These are phyloP conservation scores for Tetropium fuscum DNA, from an alignment of 2,888 invertebrate genomes.

Conservation along the genomic window DNA sequence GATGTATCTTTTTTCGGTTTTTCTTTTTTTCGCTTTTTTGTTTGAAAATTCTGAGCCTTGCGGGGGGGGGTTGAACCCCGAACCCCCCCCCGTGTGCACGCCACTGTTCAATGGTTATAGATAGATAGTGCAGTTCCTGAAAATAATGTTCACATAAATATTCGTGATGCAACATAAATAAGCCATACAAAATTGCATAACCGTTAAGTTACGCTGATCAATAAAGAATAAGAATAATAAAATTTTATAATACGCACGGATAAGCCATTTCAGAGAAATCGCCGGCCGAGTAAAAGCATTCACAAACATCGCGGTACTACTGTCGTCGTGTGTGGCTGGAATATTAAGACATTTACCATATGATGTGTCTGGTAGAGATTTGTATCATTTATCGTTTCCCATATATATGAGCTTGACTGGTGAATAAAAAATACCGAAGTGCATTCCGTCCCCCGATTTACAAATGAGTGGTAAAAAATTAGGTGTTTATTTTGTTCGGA, in stretches of 20 bases:
- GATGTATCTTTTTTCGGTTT: too few species aligned
- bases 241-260: too few species aligned
- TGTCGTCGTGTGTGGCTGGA: constrained; percentile 32
- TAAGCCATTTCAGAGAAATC: constrained; percentile 21
- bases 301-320: constrained; percentile 21
- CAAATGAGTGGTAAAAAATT: constrained; percentile 4
- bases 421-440: neutral
- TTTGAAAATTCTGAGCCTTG: too few species aligned
- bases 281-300: constrained; percentile 22
- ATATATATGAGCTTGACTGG: neutral
- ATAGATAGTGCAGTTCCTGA: too few species aligned
- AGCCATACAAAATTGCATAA: too few species aligned
- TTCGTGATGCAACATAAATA: too few species aligned
- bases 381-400: constrained; percentile 22
- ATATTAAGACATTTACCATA: constrained; percentile 39
- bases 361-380: constrained; percentile 27
- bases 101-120: too few species aligned
- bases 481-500: constrained; percentile 15
- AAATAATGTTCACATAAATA: too few species aligned
- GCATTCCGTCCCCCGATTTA: neutral
- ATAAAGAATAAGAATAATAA: neutral
- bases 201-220: too few species aligned
- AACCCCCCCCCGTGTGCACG: too few species aligned
- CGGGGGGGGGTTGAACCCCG: too few species aligned
- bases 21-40: too few species aligned